phyloP scores from a whole-genome alignment of 2,888 invertebrate species.

The Synanthedon formicaeformis region DNA sequence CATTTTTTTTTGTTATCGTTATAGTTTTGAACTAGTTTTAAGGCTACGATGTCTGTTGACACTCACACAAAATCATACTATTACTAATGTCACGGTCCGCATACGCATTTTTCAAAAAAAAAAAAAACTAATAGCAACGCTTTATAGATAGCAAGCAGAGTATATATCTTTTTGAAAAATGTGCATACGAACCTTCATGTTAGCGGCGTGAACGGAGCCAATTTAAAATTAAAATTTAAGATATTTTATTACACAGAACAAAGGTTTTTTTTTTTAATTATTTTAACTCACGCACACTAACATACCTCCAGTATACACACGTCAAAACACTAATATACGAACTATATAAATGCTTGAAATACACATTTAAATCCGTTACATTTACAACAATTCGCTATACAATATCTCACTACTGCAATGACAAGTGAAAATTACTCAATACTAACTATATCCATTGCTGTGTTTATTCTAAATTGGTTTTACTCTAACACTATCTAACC shows the following conservation, averaged over 20 bases:
- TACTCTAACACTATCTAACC: conserved; percentile 37
- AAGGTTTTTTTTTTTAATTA: no score
- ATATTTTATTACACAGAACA: conserved; percentile 12
- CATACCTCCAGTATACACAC: conserved; percentile 30
- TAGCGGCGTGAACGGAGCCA: conserved; percentile 37
- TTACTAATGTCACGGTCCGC: conserved; percentile 16
- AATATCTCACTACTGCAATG: conserved; percentile 47
- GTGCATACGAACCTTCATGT: conserved; percentile 12
- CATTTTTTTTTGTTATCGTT: conserved; percentile 44
- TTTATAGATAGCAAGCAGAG: no score
- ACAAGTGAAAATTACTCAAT: conserved; percentile 11
- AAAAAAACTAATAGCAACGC: no score
- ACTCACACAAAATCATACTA: conserved; percentile 51
- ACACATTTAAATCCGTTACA: conserved; percentile 43
- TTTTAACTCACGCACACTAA: conserved; percentile 47
- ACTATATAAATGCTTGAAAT: conserved; percentile 59
- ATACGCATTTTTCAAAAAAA: no score
- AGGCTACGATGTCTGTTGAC: conserved; percentile 63
- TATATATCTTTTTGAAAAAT: no score
- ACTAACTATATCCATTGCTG: background rate
- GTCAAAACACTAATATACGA: conserved; percentile 37
- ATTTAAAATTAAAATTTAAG: conserved; percentile 28
- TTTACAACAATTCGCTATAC: conserved; percentile 36
- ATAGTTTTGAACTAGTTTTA: conserved; percentile 70
- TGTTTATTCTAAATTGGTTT: background rate